phyloP scores from a whole-genome alignment of 2,113 vertebrate genomes.

The Megalops atlanticus region DNA sequence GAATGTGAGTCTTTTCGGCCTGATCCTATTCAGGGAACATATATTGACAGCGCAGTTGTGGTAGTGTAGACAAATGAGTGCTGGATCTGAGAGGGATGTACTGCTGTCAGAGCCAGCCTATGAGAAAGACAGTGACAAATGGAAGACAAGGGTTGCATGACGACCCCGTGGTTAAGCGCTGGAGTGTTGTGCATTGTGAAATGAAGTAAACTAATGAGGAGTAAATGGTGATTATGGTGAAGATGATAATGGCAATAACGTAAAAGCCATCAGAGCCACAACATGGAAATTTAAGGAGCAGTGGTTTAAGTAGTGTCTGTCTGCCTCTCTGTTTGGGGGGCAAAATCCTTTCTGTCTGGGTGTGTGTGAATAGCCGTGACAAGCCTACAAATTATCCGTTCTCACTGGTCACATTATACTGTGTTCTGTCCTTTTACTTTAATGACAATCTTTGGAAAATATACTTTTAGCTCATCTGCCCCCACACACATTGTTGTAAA shows the following conservation, averaged over 20 bases:
- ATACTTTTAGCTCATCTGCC: no score
- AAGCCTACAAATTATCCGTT: no score
- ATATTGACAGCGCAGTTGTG: background rate
- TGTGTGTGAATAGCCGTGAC: background rate
- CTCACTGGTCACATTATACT: no score
- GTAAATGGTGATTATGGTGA: background rate
- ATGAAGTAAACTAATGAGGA: background rate
- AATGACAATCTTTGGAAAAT: no score
- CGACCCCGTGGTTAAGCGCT: background rate
- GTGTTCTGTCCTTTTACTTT: no score
- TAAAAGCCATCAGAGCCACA: background rate
- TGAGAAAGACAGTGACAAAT: conserved; percentile 18
- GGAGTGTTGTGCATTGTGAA: background rate
- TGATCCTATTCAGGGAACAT: background rate
- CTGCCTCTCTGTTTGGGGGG: background rate
- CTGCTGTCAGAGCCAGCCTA: background rate
- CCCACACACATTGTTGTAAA: background rate
- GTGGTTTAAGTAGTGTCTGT: background rate
- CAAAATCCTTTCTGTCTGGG: background rate
- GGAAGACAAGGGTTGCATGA: background rate
- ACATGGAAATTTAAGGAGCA: background rate
- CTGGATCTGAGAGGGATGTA: background rate
- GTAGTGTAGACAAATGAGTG: background rate
- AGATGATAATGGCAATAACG: background rate
- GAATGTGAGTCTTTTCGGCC: background rate